These are phyloP conservation scores for Amphiprion clarkii DNA, from an alignment of 2,797 vertebrate species.

Conservation along the genomic window DNA sequence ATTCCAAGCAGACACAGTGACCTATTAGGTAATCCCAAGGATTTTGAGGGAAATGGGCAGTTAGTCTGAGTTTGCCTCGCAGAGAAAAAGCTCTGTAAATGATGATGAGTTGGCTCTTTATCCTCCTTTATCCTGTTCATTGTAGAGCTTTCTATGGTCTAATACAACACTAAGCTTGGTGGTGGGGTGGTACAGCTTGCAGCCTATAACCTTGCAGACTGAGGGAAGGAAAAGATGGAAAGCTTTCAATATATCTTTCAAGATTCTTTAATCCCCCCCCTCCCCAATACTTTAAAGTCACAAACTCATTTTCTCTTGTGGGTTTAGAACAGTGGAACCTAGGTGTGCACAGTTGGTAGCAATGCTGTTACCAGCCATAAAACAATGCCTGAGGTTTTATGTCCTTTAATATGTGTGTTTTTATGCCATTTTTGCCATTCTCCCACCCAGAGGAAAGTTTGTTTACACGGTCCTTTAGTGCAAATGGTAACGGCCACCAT, in stretches of 20 bases:
- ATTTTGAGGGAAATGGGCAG: conserved; percentile 81
- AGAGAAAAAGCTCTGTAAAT: conserved; percentile 78
- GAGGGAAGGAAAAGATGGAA: conserved; percentile 50
- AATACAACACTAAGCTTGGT: conserved; percentile 63
- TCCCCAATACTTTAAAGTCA: conserved; percentile 43
- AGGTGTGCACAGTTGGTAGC: conserved; percentile 42
- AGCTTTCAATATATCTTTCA: conserved; percentile 59
- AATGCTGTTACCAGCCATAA: conserved; percentile 62
- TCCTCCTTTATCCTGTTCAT: conserved; percentile 74
- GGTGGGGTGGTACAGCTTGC: conserved; percentile 36
- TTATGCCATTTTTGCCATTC: conserved; percentile 63
- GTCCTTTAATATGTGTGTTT: conserved; percentile 72
- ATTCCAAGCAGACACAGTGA: conserved; percentile 77
- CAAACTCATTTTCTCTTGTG: conserved; percentile 57
- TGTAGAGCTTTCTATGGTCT: conserved; percentile 69
- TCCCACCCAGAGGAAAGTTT: conserved; percentile 70
- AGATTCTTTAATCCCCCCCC: conserved; percentile 44
- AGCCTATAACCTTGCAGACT: conserved; percentile 53
- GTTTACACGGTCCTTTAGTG: conserved; percentile 74
- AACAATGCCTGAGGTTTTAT: conserved; percentile 73
- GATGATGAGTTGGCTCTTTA: conserved; percentile 80
- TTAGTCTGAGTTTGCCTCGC: conserved; percentile 76
- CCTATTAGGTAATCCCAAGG: conserved; percentile 85
- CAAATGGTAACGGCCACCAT: conserved; percentile 68
- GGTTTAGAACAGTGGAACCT: conserved; percentile 41